These are phyloP conservation scores for Callimorpha dominula DNA, from an alignment of 2,888 invertebrate genomes.

Conservation along the genomic window DNA sequence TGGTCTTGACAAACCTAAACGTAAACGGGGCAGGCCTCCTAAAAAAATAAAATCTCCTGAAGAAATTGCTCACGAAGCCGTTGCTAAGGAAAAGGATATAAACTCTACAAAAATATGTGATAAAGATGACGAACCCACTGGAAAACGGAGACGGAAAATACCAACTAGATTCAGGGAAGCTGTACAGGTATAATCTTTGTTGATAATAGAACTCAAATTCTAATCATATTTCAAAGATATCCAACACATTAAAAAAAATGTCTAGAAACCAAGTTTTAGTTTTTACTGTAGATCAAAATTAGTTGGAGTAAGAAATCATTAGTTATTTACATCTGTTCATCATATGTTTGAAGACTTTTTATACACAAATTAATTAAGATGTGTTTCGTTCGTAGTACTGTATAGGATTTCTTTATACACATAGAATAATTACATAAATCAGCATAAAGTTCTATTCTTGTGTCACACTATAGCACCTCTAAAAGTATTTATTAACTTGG, in stretches of 20 bases:
- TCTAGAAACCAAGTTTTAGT: too few species aligned
- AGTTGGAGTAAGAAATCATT: too few species aligned
- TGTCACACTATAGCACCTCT: too few species aligned
- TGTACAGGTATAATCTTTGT: constrained; percentile 81
- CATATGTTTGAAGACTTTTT: too few species aligned
- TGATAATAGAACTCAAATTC: not conserved
- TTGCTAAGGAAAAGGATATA: constrained; percentile 55
- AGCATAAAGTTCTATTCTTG: too few species aligned
- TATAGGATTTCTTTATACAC: too few species aligned
- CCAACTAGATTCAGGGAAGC: constrained; percentile 88
- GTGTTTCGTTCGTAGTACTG: too few species aligned
- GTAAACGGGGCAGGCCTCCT: constrained; percentile 90
- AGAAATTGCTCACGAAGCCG: constrained; percentile 64
- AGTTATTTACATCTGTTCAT: too few species aligned
- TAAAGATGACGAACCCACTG: constrained; percentile 81
- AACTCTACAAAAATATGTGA: constrained; percentile 48
- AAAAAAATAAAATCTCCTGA: constrained; percentile 83
- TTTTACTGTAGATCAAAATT: too few species aligned
- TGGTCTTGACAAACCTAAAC: constrained; percentile 88
- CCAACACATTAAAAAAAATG: not conserved
- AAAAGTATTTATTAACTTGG: too few species aligned
- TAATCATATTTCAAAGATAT: not conserved
- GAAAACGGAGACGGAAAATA: constrained; percentile 88
- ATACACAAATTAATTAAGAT: too few species aligned
- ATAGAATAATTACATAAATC: too few species aligned